Percentiles rank a stretch among this genome's conserved stretches.
phyloP scores from a whole-genome alignment of 1,140 invertebrate species.

The Euwallacea fornicatus region DNA sequence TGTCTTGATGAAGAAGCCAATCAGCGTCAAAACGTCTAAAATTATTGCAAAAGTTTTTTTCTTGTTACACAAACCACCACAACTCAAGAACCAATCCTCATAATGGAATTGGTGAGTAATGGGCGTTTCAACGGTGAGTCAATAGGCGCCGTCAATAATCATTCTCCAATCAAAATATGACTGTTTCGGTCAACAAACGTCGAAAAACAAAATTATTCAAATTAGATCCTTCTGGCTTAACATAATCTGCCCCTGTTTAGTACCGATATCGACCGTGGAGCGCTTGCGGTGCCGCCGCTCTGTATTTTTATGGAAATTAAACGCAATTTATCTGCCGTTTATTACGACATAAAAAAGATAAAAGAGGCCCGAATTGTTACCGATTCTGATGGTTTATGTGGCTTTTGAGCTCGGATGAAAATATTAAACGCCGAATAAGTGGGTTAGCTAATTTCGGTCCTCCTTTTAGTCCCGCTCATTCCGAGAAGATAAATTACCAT shows the following conservation, averaged over 20 bases:
- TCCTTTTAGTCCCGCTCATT: neutral
- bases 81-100: too few relatives aligned
- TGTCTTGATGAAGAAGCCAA: too few relatives aligned
- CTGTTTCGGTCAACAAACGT: conserved; percentile 18
- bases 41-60: too few relatives aligned
- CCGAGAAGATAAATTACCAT: too few relatives aligned
- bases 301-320: conserved; percentile 40
- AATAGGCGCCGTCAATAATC: too few relatives aligned
- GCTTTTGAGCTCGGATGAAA: conserved; percentile 24
- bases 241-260: conserved; percentile 38
- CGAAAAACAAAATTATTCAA: conserved; percentile 39
- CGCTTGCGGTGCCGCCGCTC: conserved; percentile 14
- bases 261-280: conserved; percentile 33
- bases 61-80: too few relatives aligned
- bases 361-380: conserved; percentile 31
- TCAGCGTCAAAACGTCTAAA: too few relatives aligned
- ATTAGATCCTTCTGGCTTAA: conserved; percentile 33
- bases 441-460: conserved; percentile 3
- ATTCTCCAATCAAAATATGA: neutral
- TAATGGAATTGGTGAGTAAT: too few relatives aligned
- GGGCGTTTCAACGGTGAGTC: too few relatives aligned
- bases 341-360: conserved; percentile 37
- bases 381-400: conserved; percentile 34
- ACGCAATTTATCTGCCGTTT: conserved; percentile 39
- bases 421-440: conserved; percentile 26